Percentiles rank a stretch among this genome's conserved stretches.
Conservation (phyloP, 2,888 invertebrate genomes). For the Brachypterus glaber region DNA sequence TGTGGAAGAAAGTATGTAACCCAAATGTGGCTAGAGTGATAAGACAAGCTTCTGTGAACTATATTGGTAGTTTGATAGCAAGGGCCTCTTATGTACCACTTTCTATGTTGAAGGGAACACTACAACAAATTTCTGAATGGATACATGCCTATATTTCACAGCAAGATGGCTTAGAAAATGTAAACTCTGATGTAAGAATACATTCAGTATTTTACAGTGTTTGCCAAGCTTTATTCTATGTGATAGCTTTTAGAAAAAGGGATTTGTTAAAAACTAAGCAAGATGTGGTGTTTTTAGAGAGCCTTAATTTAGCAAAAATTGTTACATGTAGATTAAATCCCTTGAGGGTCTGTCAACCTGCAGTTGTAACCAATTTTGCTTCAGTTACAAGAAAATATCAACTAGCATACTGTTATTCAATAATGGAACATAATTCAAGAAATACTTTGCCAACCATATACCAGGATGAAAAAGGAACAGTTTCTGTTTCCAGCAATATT, state of each 20-base stretch:
- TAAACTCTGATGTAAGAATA: slow-evolving; percentile 52
- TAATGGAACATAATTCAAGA: slow-evolving; percentile 76
- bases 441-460: slow-evolving; percentile 50
- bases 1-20: slow-evolving; percentile 66
- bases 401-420: slow-evolving; percentile 83
- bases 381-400: slow-evolving; percentile 76
- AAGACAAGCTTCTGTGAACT: slow-evolving; percentile 61
- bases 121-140: slow-evolving; percentile 71
- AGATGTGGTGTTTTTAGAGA: slow-evolving; percentile 71
- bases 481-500: slow-evolving; percentile 37
- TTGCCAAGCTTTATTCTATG: slow-evolving; percentile 87
- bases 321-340: slow-evolving; percentile 85
- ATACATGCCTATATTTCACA: slow-evolving; percentile 71
- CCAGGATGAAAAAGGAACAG: slow-evolving; percentile 41
- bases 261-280: slow-evolving; percentile 66
- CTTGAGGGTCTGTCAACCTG: slow-evolving; percentile 66
- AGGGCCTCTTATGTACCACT: slow-evolving; percentile 55
- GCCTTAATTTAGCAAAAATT: slow-evolving; percentile 74
- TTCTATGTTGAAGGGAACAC: slow-evolving; percentile 48
- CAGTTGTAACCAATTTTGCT: slow-evolving; percentile 72
- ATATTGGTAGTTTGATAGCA: slow-evolving; percentile 65
- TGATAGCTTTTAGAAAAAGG: slow-evolving; percentile 81
- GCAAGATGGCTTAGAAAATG: slow-evolving; percentile 49
- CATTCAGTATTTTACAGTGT: slow-evolving; percentile 87
- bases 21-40: slow-evolving; percentile 54